Conservation (phyloP, 2,888 invertebrate species). For the Andrena hattorfiana region DNA sequence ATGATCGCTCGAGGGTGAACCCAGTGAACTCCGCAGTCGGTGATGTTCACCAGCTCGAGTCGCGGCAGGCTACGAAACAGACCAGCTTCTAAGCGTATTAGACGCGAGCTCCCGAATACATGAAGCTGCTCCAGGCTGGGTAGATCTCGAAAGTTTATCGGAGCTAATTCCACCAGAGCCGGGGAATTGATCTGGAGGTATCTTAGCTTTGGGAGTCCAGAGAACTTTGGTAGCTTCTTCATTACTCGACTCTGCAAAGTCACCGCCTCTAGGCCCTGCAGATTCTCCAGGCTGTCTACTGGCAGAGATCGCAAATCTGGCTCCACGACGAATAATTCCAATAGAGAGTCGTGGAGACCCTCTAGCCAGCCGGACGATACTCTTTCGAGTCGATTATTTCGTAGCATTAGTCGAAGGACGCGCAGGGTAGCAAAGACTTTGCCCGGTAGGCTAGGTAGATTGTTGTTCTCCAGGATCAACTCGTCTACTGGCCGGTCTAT, state of each 20-base stretch:
- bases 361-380: conserved; percentile 93
- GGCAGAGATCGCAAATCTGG: conserved; percentile 92
- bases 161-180: conserved; percentile 88
- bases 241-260: conserved; percentile 92
- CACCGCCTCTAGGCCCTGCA: conserved; percentile 92
- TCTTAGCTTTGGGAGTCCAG: conserved; percentile 89
- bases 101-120: conserved; percentile 89
- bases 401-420: conserved; percentile 92
- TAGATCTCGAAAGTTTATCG: conserved; percentile 90
- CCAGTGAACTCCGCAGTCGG: conserved; percentile 91
- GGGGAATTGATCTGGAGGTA: conserved; percentile 91
- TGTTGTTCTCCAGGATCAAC: conserved; percentile 94
- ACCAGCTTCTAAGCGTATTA: conserved; percentile 90
- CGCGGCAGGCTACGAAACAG: conserved; percentile 89
- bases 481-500: conserved; percentile 92
- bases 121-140: conserved; percentile 91
- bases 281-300: conserved; percentile 90
- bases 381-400: conserved; percentile 93
- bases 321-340: conserved; percentile 94
- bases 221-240: conserved; percentile 91
- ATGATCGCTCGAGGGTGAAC: conserved; percentile 92
- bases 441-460: conserved; percentile 93
- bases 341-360: conserved; percentile 90
- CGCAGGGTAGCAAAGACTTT: conserved; percentile 91
- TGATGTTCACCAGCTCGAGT: conserved; percentile 90